These are phyloP conservation scores for Gibbula magus DNA, from an alignment of 2,888 invertebrate species.

Conservation along the genomic window DNA sequence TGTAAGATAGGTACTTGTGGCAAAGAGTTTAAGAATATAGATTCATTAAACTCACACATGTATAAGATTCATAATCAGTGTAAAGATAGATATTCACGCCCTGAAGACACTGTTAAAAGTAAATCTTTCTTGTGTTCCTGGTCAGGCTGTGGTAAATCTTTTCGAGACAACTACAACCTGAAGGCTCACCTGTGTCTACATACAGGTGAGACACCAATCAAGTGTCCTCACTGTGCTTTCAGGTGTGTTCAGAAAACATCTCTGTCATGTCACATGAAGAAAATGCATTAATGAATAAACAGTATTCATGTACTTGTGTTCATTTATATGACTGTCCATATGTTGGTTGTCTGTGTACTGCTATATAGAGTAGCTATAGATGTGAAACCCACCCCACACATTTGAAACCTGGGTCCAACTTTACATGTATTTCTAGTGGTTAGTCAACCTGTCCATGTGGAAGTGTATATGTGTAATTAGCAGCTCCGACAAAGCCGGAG, in stretches of 20 bases:
- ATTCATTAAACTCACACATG: background rate
- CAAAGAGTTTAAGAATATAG: background rate
- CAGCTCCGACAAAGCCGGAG: no score
- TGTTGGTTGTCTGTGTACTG: no score
- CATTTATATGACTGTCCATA: no score
- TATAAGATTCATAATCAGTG: background rate
- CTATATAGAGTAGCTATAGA: no score
- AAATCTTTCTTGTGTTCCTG: conserved; percentile 36
- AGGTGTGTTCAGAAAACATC: conserved; percentile 42
- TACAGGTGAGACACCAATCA: conserved; percentile 31
- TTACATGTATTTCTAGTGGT: no score
- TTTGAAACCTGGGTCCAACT: no score
- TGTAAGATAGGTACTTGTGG: conserved; percentile 27
- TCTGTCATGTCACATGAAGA: conserved; percentile 41
- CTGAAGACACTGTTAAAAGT: background rate
- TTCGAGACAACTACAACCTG: conserved; percentile 44
- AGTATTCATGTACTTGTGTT: no score
- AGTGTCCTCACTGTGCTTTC: conserved; percentile 43
- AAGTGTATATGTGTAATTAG: no score
- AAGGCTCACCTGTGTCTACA: conserved; percentile 41
- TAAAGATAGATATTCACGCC: background rate
- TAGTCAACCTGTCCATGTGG: no score
- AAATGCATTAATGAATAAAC: conserved; percentile 31
- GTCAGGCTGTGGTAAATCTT: conserved; percentile 40
- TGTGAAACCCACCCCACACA: no score